These are phyloP conservation scores for Pristiophorus japonicus DNA, from an alignment of 2,113 vertebrate genomes.

Conservation along the genomic window DNA sequence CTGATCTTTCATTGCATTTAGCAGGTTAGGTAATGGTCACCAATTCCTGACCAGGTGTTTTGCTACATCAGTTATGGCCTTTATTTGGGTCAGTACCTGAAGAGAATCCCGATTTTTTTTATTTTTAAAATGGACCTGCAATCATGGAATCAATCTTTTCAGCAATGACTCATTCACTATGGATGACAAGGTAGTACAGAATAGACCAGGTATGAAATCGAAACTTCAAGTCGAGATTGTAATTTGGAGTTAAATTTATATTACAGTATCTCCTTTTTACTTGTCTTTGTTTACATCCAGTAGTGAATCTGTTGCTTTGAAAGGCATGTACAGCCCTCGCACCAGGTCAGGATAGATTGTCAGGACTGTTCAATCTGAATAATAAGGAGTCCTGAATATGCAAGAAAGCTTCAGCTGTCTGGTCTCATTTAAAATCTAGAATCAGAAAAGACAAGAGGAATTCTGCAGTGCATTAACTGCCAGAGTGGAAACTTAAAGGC, in stretches of 20 bases:
- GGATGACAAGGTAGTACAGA: background rate
- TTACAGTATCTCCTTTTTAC: background rate
- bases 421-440: background rate
- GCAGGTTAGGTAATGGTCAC: background rate
- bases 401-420: background rate
- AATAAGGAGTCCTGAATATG: background rate
- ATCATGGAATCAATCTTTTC: background rate
- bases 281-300: background rate
- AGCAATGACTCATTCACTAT: background rate
- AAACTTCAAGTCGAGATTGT: background rate
- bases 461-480: background rate
- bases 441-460: background rate
- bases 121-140: background rate
- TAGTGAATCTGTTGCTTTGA: background rate
- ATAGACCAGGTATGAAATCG: background rate
- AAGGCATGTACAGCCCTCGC: background rate
- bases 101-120: background rate
- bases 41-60: background rate
- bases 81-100: background rate
- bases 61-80: background rate
- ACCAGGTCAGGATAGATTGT: background rate
- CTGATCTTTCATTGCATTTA: background rate
- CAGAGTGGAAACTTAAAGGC: background rate
- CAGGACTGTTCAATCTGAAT: background rate
- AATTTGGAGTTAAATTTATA: background rate